Base-by-base conservation (phyloP, 2,113 vertebrate species). In the Clarias gariepinus region DNA sequence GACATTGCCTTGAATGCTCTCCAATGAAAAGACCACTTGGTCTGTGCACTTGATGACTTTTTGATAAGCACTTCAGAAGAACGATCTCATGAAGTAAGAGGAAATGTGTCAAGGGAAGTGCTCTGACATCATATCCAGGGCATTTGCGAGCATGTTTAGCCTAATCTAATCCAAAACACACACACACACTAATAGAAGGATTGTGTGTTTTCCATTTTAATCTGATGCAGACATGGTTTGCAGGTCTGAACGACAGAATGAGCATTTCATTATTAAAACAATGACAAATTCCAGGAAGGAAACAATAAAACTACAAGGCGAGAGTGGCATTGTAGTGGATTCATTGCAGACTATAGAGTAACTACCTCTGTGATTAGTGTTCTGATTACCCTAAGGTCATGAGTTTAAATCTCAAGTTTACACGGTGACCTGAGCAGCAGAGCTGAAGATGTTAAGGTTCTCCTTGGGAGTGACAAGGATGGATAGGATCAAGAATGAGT, bases 271-370 rank as follows among this genome's bases (percentile, higher is more conserved):
- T 69, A 71, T 36, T 60, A 33, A 71, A 71, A 83, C 82, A 71
- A 69, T 57, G 82, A 69, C 82, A 53, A 58, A 83, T 83, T 71
- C 47, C 66, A 71, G 82, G 82, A 83, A 83, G 82, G 82, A 83
- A 83, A 83, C 52, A 71, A 83, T 83, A 83, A 83, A 83, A 33
- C 18, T 15, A 58, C 82, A 23, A 71, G 18, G 23, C 25, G 13
- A 52, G 81, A 82, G 52, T 13, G n/a, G 5, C 64, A 55, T 52
- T 83, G 81, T 83, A 23, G 47, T 71, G 64, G n/a, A 3, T 71
- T 57, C 30, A 57, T 36, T 69, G 71, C 12, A 33, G 23, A 71
- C 64, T 52, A 33, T 30, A 71, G 64, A 58, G 25, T 36, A 71
- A 83, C 64, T 57, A 57, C 10, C 9, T 30, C 5, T 23, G n/a